Base-by-base conservation (phyloP, 2,113 vertebrate species). In the Amia ocellicauda region DNA sequence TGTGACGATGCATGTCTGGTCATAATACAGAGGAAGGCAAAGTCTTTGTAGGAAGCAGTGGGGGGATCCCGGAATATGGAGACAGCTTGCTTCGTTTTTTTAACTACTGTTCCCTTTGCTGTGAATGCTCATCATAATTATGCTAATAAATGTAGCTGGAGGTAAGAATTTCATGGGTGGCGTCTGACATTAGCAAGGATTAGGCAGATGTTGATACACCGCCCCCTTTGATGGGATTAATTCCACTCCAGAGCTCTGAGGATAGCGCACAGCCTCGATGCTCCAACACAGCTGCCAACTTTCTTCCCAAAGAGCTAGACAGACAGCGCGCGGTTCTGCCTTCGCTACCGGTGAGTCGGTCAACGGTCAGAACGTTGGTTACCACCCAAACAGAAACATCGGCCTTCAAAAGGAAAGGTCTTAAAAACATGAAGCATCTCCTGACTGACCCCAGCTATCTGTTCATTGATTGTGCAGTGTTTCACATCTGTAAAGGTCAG, bases 161-260 rank as follows among this genome's bases (percentile, higher is more conserved):
- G 70, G 70, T 61, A 71, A 50, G 69, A 69, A 60, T 75, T 78
- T 73, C 60, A 70, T 54, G 51, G 58, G 42, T 52, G 67, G 77
- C 72, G 72, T 63, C 69, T 64, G 75, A 70, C 79, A 69, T 83
- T 75, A 80, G 58, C 69, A 54, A 66, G 74, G 71, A 68, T 68
- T 78, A 71, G 68, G 58, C 85, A 86, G 85, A 85, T 88, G 83
- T 86, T 83, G 77, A 82, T 77, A 78, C 80, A 73, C 68, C 76
- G 75, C 69, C 74, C 67, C 71, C 42, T 63, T 69, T 73, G 77
- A 69, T 81, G 76, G 79, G 83, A 84, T 85, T 80, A 80, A 74
- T 72, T 69, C 63, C 66, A 72, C 76, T 78, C 69, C 42, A 28
- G 72, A 77, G 73, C 62, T 62, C 41, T 26, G 55, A 67, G 42